These are phyloP conservation scores for Arctia plantaginis DNA, from an alignment of 2,888 invertebrate genomes.

Conservation along the genomic window DNA sequence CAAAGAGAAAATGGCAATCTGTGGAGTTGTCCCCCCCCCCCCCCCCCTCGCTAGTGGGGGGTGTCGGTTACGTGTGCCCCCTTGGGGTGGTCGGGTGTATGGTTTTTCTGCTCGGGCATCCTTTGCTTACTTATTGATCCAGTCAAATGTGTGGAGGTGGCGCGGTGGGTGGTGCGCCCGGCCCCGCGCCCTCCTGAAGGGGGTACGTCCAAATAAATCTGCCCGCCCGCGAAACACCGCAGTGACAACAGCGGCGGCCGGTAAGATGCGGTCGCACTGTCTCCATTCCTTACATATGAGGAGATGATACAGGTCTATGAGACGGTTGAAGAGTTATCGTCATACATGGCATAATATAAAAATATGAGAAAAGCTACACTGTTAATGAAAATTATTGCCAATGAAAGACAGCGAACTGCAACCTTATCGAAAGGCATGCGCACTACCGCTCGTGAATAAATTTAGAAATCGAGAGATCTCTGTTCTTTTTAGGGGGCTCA, in stretches of 20 bases:
- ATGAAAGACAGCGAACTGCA: slow-evolving; percentile 73
- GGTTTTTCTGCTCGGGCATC: slow-evolving; percentile 88
- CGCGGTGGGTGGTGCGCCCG: slow-evolving; percentile 83
- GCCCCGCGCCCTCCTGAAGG: slow-evolving; percentile 77
- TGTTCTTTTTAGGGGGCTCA: slow-evolving; percentile 76
- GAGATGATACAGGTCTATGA: slow-evolving; percentile 14
- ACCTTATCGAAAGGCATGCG: slow-evolving; percentile 84
- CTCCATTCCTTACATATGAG: slow-evolving; percentile 60
- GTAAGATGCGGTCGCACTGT: slow-evolving; percentile 85
- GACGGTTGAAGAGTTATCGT: background rate
- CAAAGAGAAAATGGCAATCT: slow-evolving; percentile 87
- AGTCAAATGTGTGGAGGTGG: slow-evolving; percentile 87
- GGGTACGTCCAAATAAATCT: slow-evolving; percentile 87
- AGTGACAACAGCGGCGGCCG: slow-evolving; percentile 84
- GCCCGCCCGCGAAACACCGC: slow-evolving; percentile 87
- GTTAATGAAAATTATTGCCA: slow-evolving; percentile 80
- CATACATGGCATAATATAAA: slow-evolving; percentile 37
- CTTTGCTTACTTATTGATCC: slow-evolving; percentile 88
- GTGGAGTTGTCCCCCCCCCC: slow-evolving; percentile 81
- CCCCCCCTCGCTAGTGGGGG: slow-evolving; percentile 85
- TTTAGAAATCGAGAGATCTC: slow-evolving; percentile 76
- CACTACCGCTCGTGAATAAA: slow-evolving; percentile 71
- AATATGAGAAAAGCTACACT: slow-evolving; percentile 57
- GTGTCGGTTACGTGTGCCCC: slow-evolving; percentile 87
- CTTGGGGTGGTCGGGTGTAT: slow-evolving; percentile 86